Percentiles rank a stretch among this genome's conserved stretches.
These are phyloP conservation scores for Anastatus disparis DNA, from an alignment of 1,140 invertebrate species.

Conservation along the genomic window DNA sequence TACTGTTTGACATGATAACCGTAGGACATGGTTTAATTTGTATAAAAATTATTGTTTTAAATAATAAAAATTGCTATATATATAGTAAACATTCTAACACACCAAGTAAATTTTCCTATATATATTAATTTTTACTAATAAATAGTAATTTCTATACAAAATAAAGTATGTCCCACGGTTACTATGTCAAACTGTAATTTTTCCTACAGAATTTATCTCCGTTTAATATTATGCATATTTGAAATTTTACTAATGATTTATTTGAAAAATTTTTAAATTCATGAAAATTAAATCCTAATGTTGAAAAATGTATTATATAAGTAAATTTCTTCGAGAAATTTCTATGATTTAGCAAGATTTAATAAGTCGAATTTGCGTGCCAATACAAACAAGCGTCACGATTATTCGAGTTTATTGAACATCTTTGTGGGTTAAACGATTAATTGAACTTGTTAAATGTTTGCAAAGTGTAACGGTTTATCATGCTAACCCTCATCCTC, in stretches of 20 bases:
- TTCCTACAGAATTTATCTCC: no score
- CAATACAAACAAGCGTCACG: neutral
- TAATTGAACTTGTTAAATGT: constrained; percentile 52
- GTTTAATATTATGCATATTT: no score
- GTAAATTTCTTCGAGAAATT: neutral
- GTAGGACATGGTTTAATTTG: no score
- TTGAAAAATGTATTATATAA: neutral
- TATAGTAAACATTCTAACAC: no score
- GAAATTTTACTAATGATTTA: neutral
- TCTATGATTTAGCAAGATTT: neutral
- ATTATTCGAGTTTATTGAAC: constrained; percentile 1
- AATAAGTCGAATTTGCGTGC: neutral
- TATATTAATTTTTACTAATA: no score
- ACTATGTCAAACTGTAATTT: no score
- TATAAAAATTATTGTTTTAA: no score
- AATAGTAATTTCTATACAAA: no score
- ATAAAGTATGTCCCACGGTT: no score
- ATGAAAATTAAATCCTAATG: neutral
- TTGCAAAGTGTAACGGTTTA: constrained; percentile 45
- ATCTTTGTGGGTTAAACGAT: constrained; percentile 45
- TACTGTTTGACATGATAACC: no score
- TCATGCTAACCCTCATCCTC: constrained; percentile 28
- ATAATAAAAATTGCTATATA: no score
- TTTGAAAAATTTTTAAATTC: neutral
- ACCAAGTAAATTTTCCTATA: no score